Evolutionary conservation across 2,113 vertebrate genomes (phyloP).

Genomic region (Piaya cayana): DNA sequence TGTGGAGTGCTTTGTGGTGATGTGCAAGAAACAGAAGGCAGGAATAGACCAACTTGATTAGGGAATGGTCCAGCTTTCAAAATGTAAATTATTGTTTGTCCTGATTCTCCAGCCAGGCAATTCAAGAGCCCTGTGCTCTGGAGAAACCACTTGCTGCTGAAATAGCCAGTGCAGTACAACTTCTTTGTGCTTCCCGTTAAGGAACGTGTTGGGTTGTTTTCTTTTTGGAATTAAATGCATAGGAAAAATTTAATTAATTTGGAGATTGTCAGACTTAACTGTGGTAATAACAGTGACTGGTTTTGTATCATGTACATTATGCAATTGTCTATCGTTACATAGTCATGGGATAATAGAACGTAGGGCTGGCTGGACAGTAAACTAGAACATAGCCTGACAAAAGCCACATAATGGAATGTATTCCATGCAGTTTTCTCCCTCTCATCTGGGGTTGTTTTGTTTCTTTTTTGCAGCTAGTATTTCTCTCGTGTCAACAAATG

Average conservation of each 20-base stretch:
- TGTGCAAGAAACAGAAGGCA: neutral
- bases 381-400: neutral
- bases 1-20: neutral
- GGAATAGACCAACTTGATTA: neutral
- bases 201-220: neutral
- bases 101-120: neutral
- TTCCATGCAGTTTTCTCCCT: neutral
- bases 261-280: neutral
- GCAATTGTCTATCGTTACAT: neutral
- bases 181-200: neutral
- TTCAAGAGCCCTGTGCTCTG: neutral
- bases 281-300: neutral
- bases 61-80: neutral
- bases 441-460: neutral
- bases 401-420: neutral
- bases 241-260: neutral
- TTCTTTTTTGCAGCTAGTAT: neutral
- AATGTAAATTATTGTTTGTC: neutral
- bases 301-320: neutral
- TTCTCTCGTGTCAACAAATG: neutral
- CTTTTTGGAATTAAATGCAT: neutral
- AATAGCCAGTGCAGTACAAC: neutral
- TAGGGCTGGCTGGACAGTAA: neutral
- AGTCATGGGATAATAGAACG: neutral
- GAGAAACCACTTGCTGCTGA: neutral